A percentile compares a stretch with the other conserved stretches of the same genome.
Conservation (phyloP, 1,140 invertebrate species). For the Xylocopa sonorina region DNA sequence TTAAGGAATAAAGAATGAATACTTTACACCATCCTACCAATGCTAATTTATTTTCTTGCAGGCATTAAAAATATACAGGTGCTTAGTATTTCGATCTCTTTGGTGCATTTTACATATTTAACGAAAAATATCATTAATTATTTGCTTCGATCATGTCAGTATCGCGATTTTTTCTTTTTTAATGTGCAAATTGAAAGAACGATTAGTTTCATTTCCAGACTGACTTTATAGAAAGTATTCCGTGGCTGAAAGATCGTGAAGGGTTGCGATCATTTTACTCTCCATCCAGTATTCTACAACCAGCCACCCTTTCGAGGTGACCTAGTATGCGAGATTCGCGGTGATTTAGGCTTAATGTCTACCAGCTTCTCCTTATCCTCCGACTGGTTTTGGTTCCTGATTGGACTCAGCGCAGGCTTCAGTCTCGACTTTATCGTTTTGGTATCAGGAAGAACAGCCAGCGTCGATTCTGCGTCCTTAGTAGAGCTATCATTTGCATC, state of each 20-base stretch:
- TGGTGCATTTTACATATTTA: no score
- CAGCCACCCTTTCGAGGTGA: conserved; percentile 63
- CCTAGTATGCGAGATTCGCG: conserved; percentile 37
- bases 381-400: conserved; percentile 20
- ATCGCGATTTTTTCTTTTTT: no score
- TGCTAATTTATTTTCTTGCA: neutral
- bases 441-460: neutral
- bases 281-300: conserved; percentile 41
- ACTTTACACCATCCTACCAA: conserved; percentile 3
- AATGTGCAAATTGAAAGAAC: no score
- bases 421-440: conserved; percentile 57
- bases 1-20: conserved; percentile 39
- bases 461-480: neutral
- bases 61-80: neutral
- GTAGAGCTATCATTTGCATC: neutral
- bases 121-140: no score
- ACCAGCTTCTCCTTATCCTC: conserved; percentile 57
- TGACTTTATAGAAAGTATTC: no score
- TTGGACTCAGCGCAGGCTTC: conserved; percentile 55
- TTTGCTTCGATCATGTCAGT: no score
- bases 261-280: no score
- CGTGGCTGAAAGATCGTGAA: no score
- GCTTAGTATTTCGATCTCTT: neutral
- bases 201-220: no score
- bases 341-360: conserved; percentile 59